These are phyloP conservation scores for Poeciliopsis infans DNA, from an alignment of 2,797 vertebrate genomes.

Conservation along the genomic window DNA sequence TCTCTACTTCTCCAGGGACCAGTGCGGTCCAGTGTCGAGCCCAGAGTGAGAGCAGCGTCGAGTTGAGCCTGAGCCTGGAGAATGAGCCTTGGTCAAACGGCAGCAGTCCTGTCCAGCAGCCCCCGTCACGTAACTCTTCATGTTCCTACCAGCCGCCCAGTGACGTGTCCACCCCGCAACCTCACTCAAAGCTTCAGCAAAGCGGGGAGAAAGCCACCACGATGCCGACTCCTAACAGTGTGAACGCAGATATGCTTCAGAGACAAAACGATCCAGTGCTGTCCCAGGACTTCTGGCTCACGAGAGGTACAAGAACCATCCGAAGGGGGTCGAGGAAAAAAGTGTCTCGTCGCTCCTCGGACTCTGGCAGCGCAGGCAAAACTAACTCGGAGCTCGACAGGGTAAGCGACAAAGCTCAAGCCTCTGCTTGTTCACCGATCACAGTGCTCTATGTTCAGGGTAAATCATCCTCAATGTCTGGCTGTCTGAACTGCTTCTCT, in stretches of 20 bases:
- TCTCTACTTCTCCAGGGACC: conserved; percentile 51
- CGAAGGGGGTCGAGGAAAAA: conserved; percentile 65
- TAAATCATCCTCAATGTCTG: conserved; percentile 85
- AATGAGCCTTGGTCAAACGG: conserved; percentile 92
- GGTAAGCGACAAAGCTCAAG: conserved; percentile 41
- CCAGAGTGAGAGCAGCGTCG: conserved; percentile 93
- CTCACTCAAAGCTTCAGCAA: conserved; percentile 76
- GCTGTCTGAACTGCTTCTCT: conserved; percentile 85
- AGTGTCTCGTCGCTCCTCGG: conserved; percentile 60
- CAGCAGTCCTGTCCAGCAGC: conserved; percentile 88
- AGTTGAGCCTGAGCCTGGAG: conserved; percentile 89
- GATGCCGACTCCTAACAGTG: conserved; percentile 16
- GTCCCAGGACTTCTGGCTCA: conserved; percentile 73
- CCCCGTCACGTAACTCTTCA: conserved; percentile 77
- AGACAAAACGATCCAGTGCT: conserved; percentile 49
- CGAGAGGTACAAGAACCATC: conserved; percentile 67
- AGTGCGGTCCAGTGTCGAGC: conserved; percentile 85
- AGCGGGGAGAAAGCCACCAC: conserved; percentile 64
- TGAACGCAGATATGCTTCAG: conserved; percentile 20
- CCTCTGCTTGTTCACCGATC: conserved; percentile 69
- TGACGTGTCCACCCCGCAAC: conserved; percentile 77
- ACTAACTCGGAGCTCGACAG: conserved; percentile 30
- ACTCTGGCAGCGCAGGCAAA: conserved; percentile 48
- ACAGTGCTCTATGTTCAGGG: conserved; percentile 81
- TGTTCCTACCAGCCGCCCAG: conserved; percentile 70